These are phyloP conservation scores for Byasa hedistus DNA, from an alignment of 2,888 invertebrate species.

Conservation along the genomic window DNA sequence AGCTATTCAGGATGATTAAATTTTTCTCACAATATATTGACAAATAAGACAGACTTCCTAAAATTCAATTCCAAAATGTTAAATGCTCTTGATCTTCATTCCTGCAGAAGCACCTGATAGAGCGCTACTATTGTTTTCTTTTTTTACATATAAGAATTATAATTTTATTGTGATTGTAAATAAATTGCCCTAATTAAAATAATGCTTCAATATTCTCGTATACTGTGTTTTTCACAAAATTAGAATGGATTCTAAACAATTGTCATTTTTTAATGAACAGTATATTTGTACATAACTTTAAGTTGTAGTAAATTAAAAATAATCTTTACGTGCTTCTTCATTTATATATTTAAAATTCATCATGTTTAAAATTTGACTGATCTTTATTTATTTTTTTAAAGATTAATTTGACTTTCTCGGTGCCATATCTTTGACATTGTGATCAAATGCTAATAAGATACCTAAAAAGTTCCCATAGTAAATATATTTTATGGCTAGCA, in stretches of 20 bases:
- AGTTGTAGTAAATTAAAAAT: neutral
- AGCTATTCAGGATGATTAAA: too few relatives aligned
- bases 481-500: neutral
- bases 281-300: neutral
- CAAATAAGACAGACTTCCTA: too few relatives aligned
- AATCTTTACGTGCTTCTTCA: neutral
- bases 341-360: neutral
- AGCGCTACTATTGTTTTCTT: conserved; percentile 51
- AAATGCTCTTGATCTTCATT: neutral
- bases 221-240: conserved; percentile 6
- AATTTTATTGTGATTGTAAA: conserved; percentile 46
- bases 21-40: too few relatives aligned
- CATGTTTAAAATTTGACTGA: neutral
- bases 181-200: conserved; percentile 44
- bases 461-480: neutral
- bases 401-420: neutral
- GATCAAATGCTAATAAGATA: neutral
- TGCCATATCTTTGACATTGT: neutral
- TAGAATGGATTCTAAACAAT: neutral
- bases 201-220: conserved; percentile 38
- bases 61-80: neutral
- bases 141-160: conserved; percentile 34
- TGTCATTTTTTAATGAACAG: neutral
- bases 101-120: conserved; percentile 34
- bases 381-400: neutral